These are phyloP conservation scores for Hoplostethus mediterraneus DNA, from an alignment of 2,797 vertebrate genomes.

Conservation along the genomic window DNA sequence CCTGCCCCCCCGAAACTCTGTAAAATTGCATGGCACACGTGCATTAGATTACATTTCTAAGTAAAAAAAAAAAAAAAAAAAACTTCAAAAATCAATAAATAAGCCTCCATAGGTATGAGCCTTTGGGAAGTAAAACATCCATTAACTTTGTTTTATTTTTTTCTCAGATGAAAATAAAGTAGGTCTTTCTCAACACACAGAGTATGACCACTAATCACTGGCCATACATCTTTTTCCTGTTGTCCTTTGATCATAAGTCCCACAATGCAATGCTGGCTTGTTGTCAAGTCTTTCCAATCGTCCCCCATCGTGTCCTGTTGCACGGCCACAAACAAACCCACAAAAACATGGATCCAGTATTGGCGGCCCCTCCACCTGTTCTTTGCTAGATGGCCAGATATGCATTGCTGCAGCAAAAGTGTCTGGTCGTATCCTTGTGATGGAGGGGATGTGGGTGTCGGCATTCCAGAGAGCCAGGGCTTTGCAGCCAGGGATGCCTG, in stretches of 20 bases:
- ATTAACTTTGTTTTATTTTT: constrained; percentile 59
- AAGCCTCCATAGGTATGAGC: constrained; percentile 71
- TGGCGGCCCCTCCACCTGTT: constrained; percentile 26
- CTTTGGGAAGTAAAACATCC: constrained; percentile 78
- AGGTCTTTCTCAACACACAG: constrained; percentile 69
- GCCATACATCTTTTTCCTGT: constrained; percentile 51
- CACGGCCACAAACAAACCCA: constrained; percentile 57
- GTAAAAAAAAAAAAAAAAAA: constrained; percentile 63
- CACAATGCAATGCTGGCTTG: constrained; percentile 63
- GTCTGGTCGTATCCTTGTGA: constrained; percentile 59
- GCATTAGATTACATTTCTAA: constrained; percentile 83
- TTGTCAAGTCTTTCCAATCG: constrained; percentile 48
- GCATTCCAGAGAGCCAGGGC: constrained; percentile 51
- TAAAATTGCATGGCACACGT: constrained; percentile 85
- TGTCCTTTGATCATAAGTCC: constrained; percentile 59
- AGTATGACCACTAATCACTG: constrained; percentile 47
- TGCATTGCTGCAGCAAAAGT: constrained; percentile 53
- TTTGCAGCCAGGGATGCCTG: constrained; percentile 50
- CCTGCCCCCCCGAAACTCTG: constrained; percentile 61
- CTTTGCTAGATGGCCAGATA: constrained; percentile 46
- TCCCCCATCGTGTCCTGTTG: constrained; percentile 32
- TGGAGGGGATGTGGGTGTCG: constrained; percentile 39
- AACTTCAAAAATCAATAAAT: constrained; percentile 80
- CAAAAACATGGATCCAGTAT: constrained; percentile 60
- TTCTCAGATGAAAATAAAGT: constrained; percentile 81